Conservation (phyloP, 2,888 invertebrate species). For the Coecobrya sp. region DNA sequence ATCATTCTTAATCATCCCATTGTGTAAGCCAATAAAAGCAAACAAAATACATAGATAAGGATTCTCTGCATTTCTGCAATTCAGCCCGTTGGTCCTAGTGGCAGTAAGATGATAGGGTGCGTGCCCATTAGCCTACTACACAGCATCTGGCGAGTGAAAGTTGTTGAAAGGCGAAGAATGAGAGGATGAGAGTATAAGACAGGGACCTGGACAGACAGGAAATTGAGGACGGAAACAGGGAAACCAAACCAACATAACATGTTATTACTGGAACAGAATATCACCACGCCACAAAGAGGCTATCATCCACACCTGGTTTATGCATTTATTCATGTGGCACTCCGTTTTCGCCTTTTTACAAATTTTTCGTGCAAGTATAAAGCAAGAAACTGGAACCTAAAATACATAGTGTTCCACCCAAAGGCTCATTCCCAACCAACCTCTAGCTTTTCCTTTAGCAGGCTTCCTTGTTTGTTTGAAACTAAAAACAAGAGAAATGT, state of each 20-base stretch:
- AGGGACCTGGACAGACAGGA: background rate
- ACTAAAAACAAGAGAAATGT: background rate
- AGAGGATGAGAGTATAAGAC: too few species aligned
- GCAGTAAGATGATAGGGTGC: too few species aligned
- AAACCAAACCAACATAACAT: conserved; percentile 20
- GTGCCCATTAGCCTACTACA: too few species aligned
- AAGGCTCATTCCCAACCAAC: background rate
- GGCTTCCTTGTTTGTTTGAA: background rate
- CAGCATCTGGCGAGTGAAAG: background rate
- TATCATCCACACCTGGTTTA: conserved; percentile 71
- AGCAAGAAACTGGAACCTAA: background rate
- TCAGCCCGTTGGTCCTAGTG: too few species aligned
- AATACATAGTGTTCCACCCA: too few species aligned
- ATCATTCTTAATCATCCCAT: too few species aligned
- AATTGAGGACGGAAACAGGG: background rate
- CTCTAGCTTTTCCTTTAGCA: too few species aligned
- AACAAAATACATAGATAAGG: too few species aligned
- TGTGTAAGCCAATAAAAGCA: too few species aligned
- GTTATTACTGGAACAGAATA: background rate
- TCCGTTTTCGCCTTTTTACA: conserved; percentile 28
- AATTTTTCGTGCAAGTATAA: background rate
- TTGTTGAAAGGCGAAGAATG: background rate
- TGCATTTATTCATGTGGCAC: conserved; percentile 75
- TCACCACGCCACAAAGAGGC: conserved; percentile 58
- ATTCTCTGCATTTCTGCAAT: too few species aligned